These are phyloP conservation scores for Podabrus alpinus DNA, from an alignment of 2,888 invertebrate genomes.

Conservation along the genomic window DNA sequence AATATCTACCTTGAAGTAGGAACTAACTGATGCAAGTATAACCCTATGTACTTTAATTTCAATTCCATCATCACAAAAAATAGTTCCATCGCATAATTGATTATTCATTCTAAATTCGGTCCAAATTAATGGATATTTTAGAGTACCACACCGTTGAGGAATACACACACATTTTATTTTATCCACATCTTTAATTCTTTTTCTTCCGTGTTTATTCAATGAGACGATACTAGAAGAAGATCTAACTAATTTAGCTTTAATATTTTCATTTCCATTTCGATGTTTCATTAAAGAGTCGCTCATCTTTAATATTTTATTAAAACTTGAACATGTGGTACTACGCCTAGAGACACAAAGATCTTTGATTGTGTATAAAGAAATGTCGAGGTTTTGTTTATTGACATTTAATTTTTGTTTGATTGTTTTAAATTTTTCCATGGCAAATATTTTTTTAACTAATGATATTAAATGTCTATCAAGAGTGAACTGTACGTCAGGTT, in stretches of 20 bases:
- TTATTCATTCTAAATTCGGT: conserved; percentile 67
- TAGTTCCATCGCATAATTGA: conserved; percentile 72
- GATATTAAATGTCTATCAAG: neutral
- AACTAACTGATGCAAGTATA: conserved; percentile 72
- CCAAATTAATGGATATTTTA: conserved; percentile 71
- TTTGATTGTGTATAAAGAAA: conserved; percentile 30
- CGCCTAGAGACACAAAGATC: conserved; percentile 22
- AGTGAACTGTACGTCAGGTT: neutral
- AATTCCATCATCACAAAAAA: conserved; percentile 66
- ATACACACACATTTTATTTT: conserved; percentile 64
- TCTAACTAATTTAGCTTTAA: conserved; percentile 32
- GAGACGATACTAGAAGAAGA: conserved; percentile 18
- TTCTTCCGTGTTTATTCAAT: conserved; percentile 18
- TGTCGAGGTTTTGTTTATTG: conserved; percentile 23
- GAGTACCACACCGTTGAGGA: conserved; percentile 62
- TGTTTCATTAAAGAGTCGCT: conserved; percentile 35
- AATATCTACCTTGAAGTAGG: conserved; percentile 64
- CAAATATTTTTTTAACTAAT: neutral
- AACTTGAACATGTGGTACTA: conserved; percentile 34
- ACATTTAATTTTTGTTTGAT: conserved; percentile 11
- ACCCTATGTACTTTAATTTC: conserved; percentile 70
- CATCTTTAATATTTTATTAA: conserved; percentile 24
- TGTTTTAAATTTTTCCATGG: conserved; percentile 4
- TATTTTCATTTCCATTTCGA: conserved; percentile 34
- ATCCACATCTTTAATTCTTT: conserved; percentile 42